A percentile compares a stretch with the other conserved stretches of the same genome.
Conservation (phyloP, 1,140 invertebrate species). For the Drosophila asahinai region DNA sequence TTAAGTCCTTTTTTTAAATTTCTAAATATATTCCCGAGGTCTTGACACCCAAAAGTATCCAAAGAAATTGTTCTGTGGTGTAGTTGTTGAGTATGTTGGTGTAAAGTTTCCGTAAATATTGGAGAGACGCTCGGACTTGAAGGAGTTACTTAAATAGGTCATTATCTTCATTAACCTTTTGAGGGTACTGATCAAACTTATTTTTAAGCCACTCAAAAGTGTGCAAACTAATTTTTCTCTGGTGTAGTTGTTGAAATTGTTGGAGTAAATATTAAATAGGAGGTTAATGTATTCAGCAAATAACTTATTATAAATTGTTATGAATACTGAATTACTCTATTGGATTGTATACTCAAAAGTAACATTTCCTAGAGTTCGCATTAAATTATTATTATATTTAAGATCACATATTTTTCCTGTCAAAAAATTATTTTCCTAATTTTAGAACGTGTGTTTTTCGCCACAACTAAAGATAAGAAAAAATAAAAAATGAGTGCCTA, state of each 20-base stretch:
- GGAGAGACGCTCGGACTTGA: neutral
- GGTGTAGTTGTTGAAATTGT: neutral
- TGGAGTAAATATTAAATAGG: neutral
- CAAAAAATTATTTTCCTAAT: neutral
- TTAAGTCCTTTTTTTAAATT: no score
- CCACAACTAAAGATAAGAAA: neutral
- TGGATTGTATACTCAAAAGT: neutral
- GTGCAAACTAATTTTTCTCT: neutral
- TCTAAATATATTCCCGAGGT: no score
- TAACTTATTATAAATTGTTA: no score
- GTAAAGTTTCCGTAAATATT: neutral
- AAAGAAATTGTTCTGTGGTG: neutral
- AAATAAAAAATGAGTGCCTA: conserved; percentile 42
- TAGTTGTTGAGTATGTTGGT: neutral
- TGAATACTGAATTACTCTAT: no score
- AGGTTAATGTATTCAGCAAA: neutral
- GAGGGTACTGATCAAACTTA: no score
- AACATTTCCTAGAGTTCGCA: no score
- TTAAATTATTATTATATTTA: neutral
- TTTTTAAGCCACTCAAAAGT: no score
- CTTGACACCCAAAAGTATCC: neutral
- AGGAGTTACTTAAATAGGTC: neutral
- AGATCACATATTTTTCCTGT: neutral
- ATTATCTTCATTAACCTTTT: no score
- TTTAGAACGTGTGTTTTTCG: conserved; percentile 24